Percentiles rank a stretch among this genome's conserved stretches.
Evolutionary conservation across 1,140 invertebrate genomes (phyloP).

Genomic region (Drosophila cardini): DNA sequence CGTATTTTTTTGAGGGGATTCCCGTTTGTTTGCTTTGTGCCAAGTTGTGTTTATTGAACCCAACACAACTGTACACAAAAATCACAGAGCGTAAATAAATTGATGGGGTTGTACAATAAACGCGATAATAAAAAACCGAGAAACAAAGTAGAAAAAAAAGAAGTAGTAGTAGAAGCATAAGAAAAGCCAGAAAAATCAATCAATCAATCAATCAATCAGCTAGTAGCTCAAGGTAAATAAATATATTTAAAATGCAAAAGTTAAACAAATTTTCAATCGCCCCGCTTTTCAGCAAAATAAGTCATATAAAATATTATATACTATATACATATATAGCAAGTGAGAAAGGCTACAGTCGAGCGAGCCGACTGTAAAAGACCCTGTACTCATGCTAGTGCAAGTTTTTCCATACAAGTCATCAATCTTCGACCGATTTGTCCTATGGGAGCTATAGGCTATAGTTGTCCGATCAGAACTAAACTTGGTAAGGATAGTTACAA

Average conservation of each 20-base stretch:
- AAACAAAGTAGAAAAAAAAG: neutral
- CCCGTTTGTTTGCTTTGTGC: constrained; percentile 22
- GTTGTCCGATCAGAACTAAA: too few relatives aligned
- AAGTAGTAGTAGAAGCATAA: neutral
- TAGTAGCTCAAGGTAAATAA: constrained; percentile 24
- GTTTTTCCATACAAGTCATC: too few relatives aligned
- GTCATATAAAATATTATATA: neutral
- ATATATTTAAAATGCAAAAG: constrained; percentile 35
- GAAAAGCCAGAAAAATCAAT: constrained; percentile 26
- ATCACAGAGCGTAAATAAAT: constrained; percentile 37
- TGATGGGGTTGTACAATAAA: constrained; percentile 25
- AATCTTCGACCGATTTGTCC: too few relatives aligned
- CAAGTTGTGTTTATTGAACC: constrained; percentile 40
- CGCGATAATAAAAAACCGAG: constrained; percentile 11
- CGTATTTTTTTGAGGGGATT: neutral
- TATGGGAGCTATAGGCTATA: too few relatives aligned
- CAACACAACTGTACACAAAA: constrained; percentile 37
- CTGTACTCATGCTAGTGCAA: too few relatives aligned
- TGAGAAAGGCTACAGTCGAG: too few relatives aligned
- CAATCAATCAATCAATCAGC: constrained; percentile 36
- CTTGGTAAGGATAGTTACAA: too few relatives aligned
- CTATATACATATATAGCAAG: neutral
- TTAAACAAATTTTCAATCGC: constrained; percentile 15
- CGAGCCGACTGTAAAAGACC: too few relatives aligned
- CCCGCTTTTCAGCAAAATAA: constrained; percentile 20